phyloP scores from a whole-genome alignment of 2,888 invertebrate species.

The Acronicta leporina region DNA sequence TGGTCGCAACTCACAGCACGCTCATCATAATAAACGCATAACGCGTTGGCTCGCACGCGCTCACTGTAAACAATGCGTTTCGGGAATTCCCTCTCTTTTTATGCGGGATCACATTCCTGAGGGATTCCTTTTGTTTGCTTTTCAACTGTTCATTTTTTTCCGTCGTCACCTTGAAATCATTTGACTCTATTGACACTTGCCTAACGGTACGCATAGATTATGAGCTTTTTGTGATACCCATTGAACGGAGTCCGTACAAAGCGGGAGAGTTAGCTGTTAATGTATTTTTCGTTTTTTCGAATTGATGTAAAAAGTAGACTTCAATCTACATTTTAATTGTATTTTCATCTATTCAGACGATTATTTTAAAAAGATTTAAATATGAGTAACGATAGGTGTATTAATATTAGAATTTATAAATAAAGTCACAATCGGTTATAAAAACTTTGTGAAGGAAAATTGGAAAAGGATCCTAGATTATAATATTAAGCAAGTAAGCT shows the following conservation, averaged over 20 bases:
- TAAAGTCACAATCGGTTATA: too few species aligned
- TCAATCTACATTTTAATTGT: slow-evolving; percentile 1
- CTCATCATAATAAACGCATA: slow-evolving; percentile 81
- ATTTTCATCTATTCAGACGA: too few species aligned
- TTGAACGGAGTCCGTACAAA: slow-evolving; percentile 49
- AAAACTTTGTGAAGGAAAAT: too few species aligned
- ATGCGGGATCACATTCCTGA: slow-evolving; percentile 84
- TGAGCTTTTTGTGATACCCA: slow-evolving; percentile 59
- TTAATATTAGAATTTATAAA: too few species aligned
- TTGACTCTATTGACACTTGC: slow-evolving; percentile 74
- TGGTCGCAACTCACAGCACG: slow-evolving; percentile 61
- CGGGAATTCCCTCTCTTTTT: slow-evolving; percentile 87
- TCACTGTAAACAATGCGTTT: slow-evolving; percentile 86
- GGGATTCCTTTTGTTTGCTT: slow-evolving; percentile 88
- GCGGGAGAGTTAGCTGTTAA: slow-evolving; percentile 30
- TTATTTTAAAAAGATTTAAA: too few species aligned
- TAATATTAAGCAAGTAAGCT: too few species aligned
- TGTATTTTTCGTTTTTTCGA: slow-evolving; percentile 21
- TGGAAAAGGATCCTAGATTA: too few species aligned
- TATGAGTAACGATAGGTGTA: too few species aligned
- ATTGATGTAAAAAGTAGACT: background rate
- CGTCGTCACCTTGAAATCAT: slow-evolving; percentile 71
- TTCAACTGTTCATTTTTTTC: slow-evolving; percentile 78
- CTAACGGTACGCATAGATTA: slow-evolving; percentile 71
- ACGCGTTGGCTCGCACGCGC: slow-evolving; percentile 71